Percentiles rank a stretch among this genome's conserved stretches.
Conservation (phyloP, 2,888 invertebrate species). For the Penaeus monodon region DNA sequence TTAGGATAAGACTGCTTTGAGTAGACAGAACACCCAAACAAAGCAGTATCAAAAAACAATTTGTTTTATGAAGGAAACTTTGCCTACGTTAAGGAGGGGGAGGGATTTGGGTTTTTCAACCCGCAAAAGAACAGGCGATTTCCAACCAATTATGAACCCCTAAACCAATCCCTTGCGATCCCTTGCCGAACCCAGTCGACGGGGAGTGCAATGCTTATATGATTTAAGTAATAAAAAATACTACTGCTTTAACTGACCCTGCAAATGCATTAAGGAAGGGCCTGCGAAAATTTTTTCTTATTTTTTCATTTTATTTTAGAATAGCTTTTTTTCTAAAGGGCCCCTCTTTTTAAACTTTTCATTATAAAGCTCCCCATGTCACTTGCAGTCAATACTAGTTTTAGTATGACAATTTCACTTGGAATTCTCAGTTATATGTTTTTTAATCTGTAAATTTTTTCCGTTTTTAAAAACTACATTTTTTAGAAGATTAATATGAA, state of each 20-base stretch:
- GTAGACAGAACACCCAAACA: too few species aligned
- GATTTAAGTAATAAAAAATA: slow-evolving; percentile 14
- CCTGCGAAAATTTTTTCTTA: not conserved
- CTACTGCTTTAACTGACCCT: not conserved
- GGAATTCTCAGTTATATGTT: too few species aligned
- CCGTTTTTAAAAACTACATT: too few species aligned
- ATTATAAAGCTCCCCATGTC: too few species aligned
- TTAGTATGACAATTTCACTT: too few species aligned
- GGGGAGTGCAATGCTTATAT: slow-evolving; percentile 45
- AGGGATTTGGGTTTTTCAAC: slow-evolving; percentile 59
- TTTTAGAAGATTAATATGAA: not conserved
- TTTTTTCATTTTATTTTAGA: too few species aligned
- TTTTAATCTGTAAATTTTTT: too few species aligned
- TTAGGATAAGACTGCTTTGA: too few species aligned
- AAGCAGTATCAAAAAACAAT: too few species aligned
- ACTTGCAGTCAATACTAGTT: too few species aligned
- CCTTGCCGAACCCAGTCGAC: slow-evolving; percentile 47
- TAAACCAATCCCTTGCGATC: slow-evolving; percentile 15
- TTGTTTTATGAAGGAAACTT: slow-evolving; percentile 20
- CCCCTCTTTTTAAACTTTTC: too few species aligned
- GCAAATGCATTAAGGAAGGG: not conserved
- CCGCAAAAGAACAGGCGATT: slow-evolving; percentile 49
- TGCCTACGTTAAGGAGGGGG: slow-evolving; percentile 29
- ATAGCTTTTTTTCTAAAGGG: too few species aligned
- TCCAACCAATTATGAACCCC: slow-evolving; percentile 51